Conservation (phyloP, 2,113 vertebrate genomes). For the Lepus timidus region DNA sequence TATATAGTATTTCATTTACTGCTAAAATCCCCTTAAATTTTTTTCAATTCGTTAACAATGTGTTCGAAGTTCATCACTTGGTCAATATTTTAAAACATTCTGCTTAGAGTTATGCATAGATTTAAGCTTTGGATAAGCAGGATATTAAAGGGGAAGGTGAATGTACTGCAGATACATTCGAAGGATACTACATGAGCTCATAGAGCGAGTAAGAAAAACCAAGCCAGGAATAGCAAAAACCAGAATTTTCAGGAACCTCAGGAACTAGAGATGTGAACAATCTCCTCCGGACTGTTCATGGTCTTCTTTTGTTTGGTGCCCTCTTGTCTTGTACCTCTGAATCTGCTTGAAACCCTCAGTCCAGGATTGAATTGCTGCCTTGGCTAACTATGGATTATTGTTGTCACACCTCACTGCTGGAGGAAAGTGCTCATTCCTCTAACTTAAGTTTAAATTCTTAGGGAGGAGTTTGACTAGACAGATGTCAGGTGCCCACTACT, state of each 20-base stretch:
- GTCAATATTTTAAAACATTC: conserved; percentile 40
- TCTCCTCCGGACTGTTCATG: not conserved
- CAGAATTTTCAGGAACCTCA: not conserved
- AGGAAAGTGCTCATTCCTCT: conserved; percentile 3
- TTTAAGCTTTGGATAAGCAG: not conserved
- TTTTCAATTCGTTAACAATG: conserved; percentile 23
- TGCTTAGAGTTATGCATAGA: not conserved
- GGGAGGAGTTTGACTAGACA: not conserved
- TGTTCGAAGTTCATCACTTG: not conserved
- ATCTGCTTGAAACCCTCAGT: not conserved
- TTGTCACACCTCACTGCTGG: not conserved
- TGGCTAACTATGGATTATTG: not conserved
- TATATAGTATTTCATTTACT: conserved; percentile 10
- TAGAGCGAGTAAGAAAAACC: not conserved
- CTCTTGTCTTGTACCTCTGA: too few species aligned
- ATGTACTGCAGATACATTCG: not conserved
- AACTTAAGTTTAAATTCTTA: conserved; percentile 16
- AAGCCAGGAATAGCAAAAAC: not conserved
- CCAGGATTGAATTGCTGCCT: not conserved
- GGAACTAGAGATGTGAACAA: not conserved
- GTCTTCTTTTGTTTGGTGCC: not conserved
- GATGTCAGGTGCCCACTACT: not conserved
- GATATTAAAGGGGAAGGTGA: not conserved
- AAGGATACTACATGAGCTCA: not conserved
- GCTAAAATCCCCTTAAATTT: not conserved